A percentile compares a stretch with the other conserved stretches of the same genome.
Conservation (phyloP, 2,797 vertebrate species). For the Salmo trutta region DNA sequence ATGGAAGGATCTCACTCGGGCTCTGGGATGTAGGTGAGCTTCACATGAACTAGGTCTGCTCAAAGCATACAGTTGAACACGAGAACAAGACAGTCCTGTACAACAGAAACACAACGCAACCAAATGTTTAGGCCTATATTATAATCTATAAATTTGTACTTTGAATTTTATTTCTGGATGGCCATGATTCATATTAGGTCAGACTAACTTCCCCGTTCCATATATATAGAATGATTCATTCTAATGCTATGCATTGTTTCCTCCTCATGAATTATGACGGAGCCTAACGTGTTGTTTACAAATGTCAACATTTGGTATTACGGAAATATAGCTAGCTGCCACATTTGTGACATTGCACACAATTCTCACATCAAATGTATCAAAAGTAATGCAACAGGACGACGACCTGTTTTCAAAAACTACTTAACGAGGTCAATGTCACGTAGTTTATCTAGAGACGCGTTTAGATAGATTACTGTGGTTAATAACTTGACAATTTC, state of each 20-base stretch:
- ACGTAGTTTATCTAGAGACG: background rate
- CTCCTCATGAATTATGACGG: background rate
- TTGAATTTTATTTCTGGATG: background rate
- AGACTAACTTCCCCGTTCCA: background rate
- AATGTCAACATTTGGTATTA: background rate
- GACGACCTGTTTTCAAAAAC: background rate
- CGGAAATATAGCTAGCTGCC: background rate
- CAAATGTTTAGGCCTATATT: background rate
- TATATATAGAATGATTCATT: no score
- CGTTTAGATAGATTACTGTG: background rate
- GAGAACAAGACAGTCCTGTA: constrained; percentile 84
- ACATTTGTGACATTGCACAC: background rate
- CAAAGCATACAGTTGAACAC: constrained; percentile 81
- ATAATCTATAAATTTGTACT: no score
- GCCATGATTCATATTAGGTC: background rate
- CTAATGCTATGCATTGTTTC: no score
- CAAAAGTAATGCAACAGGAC: background rate
- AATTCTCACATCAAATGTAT: background rate
- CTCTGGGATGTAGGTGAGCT: constrained; percentile 69
- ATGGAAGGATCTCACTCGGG: constrained; percentile 84
- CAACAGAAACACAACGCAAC: background rate
- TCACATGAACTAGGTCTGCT: constrained; percentile 82
- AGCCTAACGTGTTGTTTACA: background rate
- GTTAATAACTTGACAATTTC: background rate
- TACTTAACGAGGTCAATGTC: background rate